Base-by-base conservation (phyloP, 2,113 vertebrate genomes). In the Ochotona curzoniae region DNA sequence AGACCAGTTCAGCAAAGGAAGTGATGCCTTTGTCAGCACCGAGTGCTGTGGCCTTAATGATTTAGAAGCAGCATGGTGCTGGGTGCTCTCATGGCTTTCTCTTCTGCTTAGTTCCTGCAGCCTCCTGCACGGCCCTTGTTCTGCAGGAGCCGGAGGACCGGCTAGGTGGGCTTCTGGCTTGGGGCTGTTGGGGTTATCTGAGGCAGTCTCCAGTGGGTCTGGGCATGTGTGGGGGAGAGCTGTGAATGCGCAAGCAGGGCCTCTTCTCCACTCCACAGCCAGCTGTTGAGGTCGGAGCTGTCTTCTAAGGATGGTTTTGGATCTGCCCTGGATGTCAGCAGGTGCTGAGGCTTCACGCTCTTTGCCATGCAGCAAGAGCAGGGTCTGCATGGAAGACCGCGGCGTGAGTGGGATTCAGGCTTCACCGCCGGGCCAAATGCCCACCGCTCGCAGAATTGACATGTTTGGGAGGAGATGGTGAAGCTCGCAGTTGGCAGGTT, bases 91-190 rank as follows among this genome's bases (percentile, higher is more conserved):
- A 71, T 83, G 84, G 54, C 32, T 86, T 85, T 95, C 71, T 66
- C 92, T 20, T 92, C 30, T 35, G 61, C 66, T 83, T 61, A 44
- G 73, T 83, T 49, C 67, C 64, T 15, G 82, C 63, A 28, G 28
- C 44, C 54, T 30, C n/a, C n/a, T 7, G 0, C 23, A 13, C 23
- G 57, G 84, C 10, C 1, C 2, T 30, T 44, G 49, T 18, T 15
- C 23, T 51, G 23, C 28, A 1, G 10, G 70, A 20, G 11, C 83
- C 26, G 57, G 69, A 35, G 23, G 23, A n/a, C 0, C 0, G 11
- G 25, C 44, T 11, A 2, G 51, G 76, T 44, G 28, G 28, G 26
- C 6, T 35, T 32, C 32, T 6, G 35, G 35, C 26, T 15, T 1
- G 4, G 10, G 44, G 20, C 64, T 44, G 38, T 44, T 44, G 38